A percentile compares a stretch with the other conserved stretches of the same genome.
phyloP scores from a whole-genome alignment of 2,888 invertebrate species.

The Aphidius colemani region DNA sequence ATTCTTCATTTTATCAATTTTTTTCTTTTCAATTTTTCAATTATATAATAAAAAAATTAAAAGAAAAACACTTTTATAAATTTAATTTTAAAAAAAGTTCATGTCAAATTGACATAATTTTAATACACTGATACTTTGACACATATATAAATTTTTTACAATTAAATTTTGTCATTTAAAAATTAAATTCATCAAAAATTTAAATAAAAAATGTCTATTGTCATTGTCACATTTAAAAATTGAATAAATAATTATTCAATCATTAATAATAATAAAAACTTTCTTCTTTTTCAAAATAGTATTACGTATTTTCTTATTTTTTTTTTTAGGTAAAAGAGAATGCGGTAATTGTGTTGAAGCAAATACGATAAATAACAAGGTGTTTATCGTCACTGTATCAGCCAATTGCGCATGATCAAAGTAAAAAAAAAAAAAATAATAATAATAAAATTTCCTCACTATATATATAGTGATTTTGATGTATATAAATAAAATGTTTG shows the following conservation, averaged over 20 bases:
- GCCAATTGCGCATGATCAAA: constrained; percentile 26
- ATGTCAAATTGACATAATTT: neutral
- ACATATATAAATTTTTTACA: too few species aligned
- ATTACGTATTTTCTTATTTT: neutral
- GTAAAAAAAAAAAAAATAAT: neutral
- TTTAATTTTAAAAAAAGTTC: too few species aligned
- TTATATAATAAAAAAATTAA: too few species aligned
- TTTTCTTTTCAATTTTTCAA: too few species aligned
- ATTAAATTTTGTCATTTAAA: too few species aligned
- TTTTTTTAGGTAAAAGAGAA: neutral
- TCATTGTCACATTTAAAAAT: too few species aligned
- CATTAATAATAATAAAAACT: neutral
- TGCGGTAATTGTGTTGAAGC: neutral
- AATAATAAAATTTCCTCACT: neutral
- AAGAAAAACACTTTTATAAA: too few species aligned
- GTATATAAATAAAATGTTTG: too few species aligned
- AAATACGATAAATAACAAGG: constrained; percentile 1
- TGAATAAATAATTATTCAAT: too few species aligned
- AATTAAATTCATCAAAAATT: too few species aligned
- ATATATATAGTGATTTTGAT: too few species aligned
- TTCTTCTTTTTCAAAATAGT: neutral
- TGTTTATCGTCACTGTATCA: constrained; percentile 6
- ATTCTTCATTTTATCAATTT: constrained; percentile 59
- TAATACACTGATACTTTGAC: neutral
- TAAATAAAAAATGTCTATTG: too few species aligned